Conservation (phyloP, 1,140 invertebrate species). For the Drosophila repletoides region DNA sequence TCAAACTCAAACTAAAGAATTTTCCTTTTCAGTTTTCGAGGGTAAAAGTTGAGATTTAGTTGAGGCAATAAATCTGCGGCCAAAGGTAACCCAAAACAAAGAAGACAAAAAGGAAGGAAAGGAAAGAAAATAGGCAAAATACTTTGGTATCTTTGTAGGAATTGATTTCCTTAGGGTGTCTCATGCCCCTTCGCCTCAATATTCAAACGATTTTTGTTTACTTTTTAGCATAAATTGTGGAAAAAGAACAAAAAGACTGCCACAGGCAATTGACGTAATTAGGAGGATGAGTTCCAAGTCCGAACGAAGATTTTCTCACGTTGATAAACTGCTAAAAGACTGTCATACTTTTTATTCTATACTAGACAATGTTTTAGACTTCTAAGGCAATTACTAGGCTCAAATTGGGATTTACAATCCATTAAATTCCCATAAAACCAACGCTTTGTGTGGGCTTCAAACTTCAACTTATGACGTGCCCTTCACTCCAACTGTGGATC, state of each 20-base stretch:
- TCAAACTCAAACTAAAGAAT: not conserved
- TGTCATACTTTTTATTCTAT: no score
- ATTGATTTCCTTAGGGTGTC: slow-evolving; percentile 35
- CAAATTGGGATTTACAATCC: not conserved
- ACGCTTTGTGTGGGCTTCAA: slow-evolving; percentile 7
- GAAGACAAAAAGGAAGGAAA: slow-evolving; percentile 59
- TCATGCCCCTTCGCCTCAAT: slow-evolving; percentile 40
- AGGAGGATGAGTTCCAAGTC: slow-evolving; percentile 41
- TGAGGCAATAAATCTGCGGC: slow-evolving; percentile 73
- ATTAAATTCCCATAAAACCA: slow-evolving; percentile 55
- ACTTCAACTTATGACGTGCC: not conserved
- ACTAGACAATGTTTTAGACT: not conserved
- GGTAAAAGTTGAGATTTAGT: slow-evolving; percentile 49
- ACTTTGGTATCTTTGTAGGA: slow-evolving; percentile 1
- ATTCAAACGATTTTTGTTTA: slow-evolving; percentile 72
- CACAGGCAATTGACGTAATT: slow-evolving; percentile 70
- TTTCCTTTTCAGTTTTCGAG: slow-evolving; percentile 3
- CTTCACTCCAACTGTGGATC: not conserved
- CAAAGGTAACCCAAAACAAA: slow-evolving; percentile 61
- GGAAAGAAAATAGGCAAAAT: slow-evolving; percentile 46
- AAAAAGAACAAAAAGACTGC: slow-evolving; percentile 37
- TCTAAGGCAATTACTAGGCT: not conserved
- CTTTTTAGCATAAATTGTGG: slow-evolving; percentile 70
- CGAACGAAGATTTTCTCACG: slow-evolving; percentile 61
- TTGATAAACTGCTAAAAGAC: slow-evolving; percentile 33